A percentile compares a stretch with the other conserved stretches of the same genome.
phyloP scores from a whole-genome alignment of 2,113 vertebrate genomes.

The Fregetta grallaria region DNA sequence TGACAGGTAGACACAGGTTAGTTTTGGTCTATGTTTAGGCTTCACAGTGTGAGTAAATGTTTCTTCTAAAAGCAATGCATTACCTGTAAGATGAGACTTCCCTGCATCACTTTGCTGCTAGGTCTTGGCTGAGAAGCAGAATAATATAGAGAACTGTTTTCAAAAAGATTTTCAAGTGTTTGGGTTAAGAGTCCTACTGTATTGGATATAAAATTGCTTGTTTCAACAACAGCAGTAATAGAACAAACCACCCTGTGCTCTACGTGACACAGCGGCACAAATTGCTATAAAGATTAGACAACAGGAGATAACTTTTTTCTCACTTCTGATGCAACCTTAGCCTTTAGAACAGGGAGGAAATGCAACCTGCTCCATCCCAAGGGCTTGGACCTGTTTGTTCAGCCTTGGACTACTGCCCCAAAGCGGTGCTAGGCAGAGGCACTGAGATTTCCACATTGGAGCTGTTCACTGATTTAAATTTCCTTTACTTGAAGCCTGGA shows the following conservation, averaged over 20 bases:
- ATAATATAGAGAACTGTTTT: slow-evolving; percentile 23
- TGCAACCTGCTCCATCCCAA: neutral
- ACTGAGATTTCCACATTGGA: neutral
- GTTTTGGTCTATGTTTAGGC: neutral
- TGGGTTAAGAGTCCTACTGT: slow-evolving; percentile 27
- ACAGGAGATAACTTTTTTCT: neutral
- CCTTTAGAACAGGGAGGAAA: neutral
- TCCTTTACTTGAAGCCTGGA: neutral
- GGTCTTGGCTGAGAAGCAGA: slow-evolving; percentile 11
- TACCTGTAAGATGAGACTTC: neutral
- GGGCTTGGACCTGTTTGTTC: neutral
- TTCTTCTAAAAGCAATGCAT: neutral
- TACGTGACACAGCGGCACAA: neutral
- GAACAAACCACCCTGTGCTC: neutral
- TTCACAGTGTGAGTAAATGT: neutral
- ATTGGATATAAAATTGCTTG: slow-evolving; percentile 21
- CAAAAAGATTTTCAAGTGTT: slow-evolving; percentile 39
- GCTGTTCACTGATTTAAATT: neutral
- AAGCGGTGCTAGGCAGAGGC: neutral
- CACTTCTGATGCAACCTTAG: neutral
- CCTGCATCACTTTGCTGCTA: neutral
- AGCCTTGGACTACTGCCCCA: neutral
- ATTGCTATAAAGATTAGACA: neutral
- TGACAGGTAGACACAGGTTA: neutral
- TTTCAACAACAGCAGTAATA: slow-evolving; percentile 33